Percentiles rank a stretch among this genome's conserved stretches.
These are phyloP conservation scores for Habropoda laboriosa DNA, from an alignment of 1,140 invertebrate species.

Conservation along the genomic window DNA sequence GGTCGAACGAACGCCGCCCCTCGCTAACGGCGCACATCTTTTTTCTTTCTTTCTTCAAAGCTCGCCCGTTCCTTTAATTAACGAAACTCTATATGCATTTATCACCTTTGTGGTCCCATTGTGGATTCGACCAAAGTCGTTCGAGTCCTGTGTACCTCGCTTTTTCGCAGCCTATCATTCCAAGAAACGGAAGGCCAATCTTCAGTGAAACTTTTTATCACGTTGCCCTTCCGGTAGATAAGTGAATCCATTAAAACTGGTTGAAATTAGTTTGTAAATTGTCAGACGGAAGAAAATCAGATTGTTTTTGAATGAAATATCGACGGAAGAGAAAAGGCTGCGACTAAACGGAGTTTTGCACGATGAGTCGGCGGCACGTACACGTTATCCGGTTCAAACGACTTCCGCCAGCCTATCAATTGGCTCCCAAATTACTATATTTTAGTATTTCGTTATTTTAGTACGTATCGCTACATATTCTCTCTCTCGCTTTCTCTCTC, in stretches of 20 bases:
- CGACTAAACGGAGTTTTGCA: not conserved
- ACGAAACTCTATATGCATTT: constrained; percentile 62
- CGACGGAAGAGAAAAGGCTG: no score
- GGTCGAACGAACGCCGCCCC: constrained; percentile 1
- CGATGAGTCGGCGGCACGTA: not conserved
- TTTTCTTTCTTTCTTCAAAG: constrained; percentile 57
- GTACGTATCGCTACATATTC: constrained; percentile 48
- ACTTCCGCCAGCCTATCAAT: constrained; percentile 76
- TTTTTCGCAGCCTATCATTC: not conserved
- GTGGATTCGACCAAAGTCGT: constrained; percentile 73
- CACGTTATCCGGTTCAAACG: constrained; percentile 51
- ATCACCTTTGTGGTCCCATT: constrained; percentile 78
- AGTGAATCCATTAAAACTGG: no score
- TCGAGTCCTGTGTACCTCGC: constrained; percentile 32
- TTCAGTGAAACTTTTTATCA: not conserved
- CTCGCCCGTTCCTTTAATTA: constrained; percentile 50
- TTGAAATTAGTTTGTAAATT: no score
- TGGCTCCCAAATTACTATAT: constrained; percentile 73
- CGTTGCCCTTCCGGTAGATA: not conserved
- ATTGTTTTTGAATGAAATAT: no score
- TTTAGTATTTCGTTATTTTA: constrained; percentile 53
- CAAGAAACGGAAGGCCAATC: not conserved
- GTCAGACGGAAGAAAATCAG: no score
- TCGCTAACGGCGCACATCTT: constrained; percentile 46
- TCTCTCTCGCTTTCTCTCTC: constrained; percentile 25